Evolutionary conservation across 2,797 vertebrate species (phyloP).

Genomic region (Jordanella pulchra): DNA sequence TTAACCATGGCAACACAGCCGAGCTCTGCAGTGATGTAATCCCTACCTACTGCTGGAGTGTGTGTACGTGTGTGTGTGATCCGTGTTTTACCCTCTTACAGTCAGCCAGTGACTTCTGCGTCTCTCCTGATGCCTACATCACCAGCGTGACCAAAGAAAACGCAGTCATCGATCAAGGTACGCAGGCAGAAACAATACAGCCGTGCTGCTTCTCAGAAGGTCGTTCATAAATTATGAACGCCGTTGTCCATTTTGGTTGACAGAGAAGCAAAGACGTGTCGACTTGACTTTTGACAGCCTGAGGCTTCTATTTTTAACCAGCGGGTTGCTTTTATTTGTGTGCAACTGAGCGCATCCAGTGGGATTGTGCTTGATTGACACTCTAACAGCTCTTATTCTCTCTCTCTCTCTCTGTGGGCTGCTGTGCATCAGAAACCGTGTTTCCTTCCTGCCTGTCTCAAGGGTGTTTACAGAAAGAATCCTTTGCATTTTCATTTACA

Average conservation of each 20-base stretch:
- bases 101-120: constrained; percentile 95
- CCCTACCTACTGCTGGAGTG: constrained; percentile 31
- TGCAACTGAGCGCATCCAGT: constrained; percentile 27
- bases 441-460: constrained; percentile 8
- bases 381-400: constrained; percentile 49
- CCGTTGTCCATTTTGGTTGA: background rate
- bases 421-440: constrained; percentile 54
- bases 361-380: constrained; percentile 65
- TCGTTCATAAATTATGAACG: background rate
- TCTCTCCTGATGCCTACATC: constrained; percentile 89
- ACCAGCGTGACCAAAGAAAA: constrained; percentile 88
- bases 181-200: background rate
- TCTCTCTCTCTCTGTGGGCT: constrained; percentile 48
- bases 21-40: constrained; percentile 71
- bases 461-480: constrained; percentile 18
- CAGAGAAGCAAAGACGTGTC: constrained; percentile 28
- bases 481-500: constrained; percentile 26
- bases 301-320: constrained; percentile 60
- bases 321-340: constrained; percentile 24
- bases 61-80: constrained; percentile 37
- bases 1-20: constrained; percentile 70
- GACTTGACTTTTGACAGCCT: constrained; percentile 37
- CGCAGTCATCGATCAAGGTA: constrained; percentile 81
- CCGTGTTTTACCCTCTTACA: constrained; percentile 60
- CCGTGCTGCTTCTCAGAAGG: background rate